Evolutionary conservation across 2,797 vertebrate genomes (phyloP).

Genomic region (Chaetophractus vellerosus): DNA sequence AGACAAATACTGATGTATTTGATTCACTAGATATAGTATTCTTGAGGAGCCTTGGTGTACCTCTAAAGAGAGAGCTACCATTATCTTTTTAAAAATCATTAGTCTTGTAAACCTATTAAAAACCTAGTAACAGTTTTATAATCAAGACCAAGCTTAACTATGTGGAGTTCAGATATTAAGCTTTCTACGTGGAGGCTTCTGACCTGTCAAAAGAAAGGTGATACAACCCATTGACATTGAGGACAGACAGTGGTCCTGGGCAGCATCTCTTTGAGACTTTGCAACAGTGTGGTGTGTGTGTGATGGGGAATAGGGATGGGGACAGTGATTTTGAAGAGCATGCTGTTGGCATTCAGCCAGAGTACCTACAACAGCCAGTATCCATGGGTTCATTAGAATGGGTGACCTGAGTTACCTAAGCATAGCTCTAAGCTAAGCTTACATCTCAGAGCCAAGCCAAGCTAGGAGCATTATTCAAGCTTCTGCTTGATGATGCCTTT

Average conservation of each 20-base stretch:
- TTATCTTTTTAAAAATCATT: neutral
- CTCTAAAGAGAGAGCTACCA: conserved; percentile 11
- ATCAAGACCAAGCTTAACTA: neutral
- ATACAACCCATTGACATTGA: neutral
- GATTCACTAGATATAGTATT: conserved; percentile 26
- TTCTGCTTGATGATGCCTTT: neutral
- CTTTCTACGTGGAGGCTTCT: neutral
- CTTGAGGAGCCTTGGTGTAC: neutral
- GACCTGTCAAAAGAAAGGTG: neutral
- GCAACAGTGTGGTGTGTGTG: neutral
- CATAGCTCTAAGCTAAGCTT: neutral
- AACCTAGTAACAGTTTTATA: conserved; percentile 13
- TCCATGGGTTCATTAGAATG: neutral
- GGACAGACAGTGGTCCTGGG: neutral
- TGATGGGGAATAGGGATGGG: neutral
- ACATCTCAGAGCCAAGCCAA: neutral
- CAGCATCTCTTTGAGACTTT: neutral
- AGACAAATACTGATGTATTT: conserved; percentile 51
- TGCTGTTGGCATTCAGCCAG: neutral
- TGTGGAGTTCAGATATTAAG: neutral
- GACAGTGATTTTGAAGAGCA: neutral
- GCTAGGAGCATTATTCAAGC: neutral
- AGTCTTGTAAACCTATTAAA: neutral
- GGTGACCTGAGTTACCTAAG: neutral
- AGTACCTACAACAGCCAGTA: neutral